phyloP scores from a whole-genome alignment of 2,888 invertebrate genomes.

The Carabus problematicus region DNA sequence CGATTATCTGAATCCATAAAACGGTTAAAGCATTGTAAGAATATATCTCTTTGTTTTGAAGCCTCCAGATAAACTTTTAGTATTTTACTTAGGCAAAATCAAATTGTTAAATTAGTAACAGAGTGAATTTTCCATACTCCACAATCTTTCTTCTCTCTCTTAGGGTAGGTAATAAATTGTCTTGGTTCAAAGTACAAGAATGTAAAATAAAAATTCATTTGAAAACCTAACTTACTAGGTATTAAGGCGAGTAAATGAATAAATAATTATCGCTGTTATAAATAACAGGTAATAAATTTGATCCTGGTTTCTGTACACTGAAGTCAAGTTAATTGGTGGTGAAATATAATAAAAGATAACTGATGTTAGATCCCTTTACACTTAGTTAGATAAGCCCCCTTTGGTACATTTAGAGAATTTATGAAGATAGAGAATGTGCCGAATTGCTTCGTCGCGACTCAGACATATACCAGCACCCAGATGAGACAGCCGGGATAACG shows the following conservation, averaged over 20 bases:
- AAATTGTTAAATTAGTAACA: too few relatives aligned
- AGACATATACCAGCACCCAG: slow-evolving; percentile 21
- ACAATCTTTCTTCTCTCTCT: too few relatives aligned
- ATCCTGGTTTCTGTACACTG: slow-evolving; percentile 7
- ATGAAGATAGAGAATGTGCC: slow-evolving; percentile 49
- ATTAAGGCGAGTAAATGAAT: not conserved
- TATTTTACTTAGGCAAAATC: too few relatives aligned
- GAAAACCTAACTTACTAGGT: not conserved
- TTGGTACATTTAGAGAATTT: slow-evolving; percentile 53
- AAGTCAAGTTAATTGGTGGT: slow-evolving; percentile 47
- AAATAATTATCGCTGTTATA: slow-evolving; percentile 11
- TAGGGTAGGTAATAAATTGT: too few relatives aligned
- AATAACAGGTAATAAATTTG: slow-evolving; percentile 16
- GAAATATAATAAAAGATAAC: slow-evolving; percentile 49
- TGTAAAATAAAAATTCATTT: slow-evolving; percentile 5
- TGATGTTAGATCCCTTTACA: slow-evolving; percentile 53
- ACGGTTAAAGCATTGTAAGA: too few relatives aligned
- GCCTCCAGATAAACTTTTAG: too few relatives aligned
- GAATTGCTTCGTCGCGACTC: slow-evolving; percentile 25
- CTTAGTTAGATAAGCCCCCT: slow-evolving; percentile 53
- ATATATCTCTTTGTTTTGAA: too few relatives aligned
- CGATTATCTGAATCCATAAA: too few relatives aligned
- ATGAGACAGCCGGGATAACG: not conserved
- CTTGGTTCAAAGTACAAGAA: not conserved
- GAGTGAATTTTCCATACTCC: too few relatives aligned